Base-by-base conservation (phyloP, 2,888 invertebrate genomes). In the Baccha elongata region DNA sequence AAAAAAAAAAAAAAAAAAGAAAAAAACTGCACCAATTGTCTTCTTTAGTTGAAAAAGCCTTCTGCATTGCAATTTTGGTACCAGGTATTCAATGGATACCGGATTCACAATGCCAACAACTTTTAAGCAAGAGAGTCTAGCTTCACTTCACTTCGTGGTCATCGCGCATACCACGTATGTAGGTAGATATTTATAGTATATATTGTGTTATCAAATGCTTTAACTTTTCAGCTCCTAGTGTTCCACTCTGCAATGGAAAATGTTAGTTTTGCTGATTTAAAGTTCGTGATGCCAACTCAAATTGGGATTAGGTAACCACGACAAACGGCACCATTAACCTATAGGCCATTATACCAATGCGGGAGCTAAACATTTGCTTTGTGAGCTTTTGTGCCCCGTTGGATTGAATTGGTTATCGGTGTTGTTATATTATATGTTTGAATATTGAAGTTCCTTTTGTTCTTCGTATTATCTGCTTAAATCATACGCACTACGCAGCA, bases 51-150 rank as follows among this genome's bases (percentile, higher is more conserved):
- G 58, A 32, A 62, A 55, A 48, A 58, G 21, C 74, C 68, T 80
- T 65, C 32, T 68, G 62, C 55, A 55, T 26, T 68, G 73, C 55
- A 68, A 74, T 80, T 79, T 80, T 26, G 68, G 74, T 74, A 26
- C 68, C 74, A 74, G 68, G 74, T 74, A 80, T 68, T 52, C 52
- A 13, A 37, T 37, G 17, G 17, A 19, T 29, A 29, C 3, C 17
- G 29, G 29, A n/a, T 35, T 19, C 0, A 21, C 8, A 4, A 55
- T 21, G 37, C 10, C 37, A 46, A 21, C 15, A 53, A 35, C 13
- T 44, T 40, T 32, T n/a, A 19, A 40, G 55, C 58, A 67, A 55
- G 58, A 55, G 58, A 60, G 50, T 23, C 44, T 32, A 21, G 32
- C 40, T 35, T n/a, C n/a, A 19, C 42, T 64, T 52, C 42, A 72